phyloP scores from a whole-genome alignment of 2,113 vertebrate genomes.

The Macroglossus sobrinus region DNA sequence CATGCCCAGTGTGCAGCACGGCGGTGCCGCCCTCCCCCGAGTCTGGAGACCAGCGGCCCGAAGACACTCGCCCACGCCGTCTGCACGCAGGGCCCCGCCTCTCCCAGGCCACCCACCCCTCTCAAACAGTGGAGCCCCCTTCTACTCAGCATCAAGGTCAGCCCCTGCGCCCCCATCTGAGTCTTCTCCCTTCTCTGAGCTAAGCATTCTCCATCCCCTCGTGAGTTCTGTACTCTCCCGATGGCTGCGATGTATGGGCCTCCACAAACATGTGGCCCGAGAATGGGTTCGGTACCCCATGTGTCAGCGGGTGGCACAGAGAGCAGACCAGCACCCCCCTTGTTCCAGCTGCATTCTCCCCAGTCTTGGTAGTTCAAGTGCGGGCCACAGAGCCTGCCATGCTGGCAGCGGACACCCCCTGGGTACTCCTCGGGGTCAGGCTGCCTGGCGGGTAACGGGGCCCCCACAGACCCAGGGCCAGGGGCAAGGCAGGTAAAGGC shows the following conservation, averaged over 20 bases:
- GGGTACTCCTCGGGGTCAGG: background rate
- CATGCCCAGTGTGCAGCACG: background rate
- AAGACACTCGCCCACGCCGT: background rate
- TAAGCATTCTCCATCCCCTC: background rate
- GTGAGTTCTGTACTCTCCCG: background rate
- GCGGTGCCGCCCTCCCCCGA: background rate
- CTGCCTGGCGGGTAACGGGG: accelerated
- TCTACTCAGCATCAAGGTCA: background rate
- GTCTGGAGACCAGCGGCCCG: background rate
- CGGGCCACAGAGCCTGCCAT: accelerated
- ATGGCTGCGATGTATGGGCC: background rate
- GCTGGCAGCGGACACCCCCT: accelerated
- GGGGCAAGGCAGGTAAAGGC: background rate
- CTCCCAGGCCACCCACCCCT: no score
- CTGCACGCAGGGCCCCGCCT: no score
- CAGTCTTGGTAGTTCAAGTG: background rate
- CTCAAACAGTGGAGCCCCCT: background rate
- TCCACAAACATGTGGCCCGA: background rate
- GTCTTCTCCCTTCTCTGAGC: background rate
- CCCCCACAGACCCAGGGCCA: accelerated
- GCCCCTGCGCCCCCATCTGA: accelerated
- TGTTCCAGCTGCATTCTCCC: background rate
- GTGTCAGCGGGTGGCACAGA: background rate
- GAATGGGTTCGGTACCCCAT: background rate
- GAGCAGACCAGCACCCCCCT: background rate